Evolutionary conservation across 2,113 vertebrate species (phyloP).

Genomic region (Apeltes quadracus): DNA sequence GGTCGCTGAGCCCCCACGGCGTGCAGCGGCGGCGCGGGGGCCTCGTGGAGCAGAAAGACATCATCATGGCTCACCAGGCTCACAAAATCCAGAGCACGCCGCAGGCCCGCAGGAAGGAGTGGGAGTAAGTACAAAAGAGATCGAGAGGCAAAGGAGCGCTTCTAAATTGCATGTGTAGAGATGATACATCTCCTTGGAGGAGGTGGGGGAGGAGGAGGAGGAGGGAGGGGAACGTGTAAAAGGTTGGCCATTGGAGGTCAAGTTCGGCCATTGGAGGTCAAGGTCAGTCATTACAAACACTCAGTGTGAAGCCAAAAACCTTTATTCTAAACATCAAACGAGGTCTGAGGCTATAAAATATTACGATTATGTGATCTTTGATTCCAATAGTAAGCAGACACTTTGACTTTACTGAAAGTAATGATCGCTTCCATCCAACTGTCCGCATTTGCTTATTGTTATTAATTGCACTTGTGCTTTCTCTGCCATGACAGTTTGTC

Average conservation of each 20-base stretch:
- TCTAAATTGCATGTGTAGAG: slow-evolving; percentile 55
- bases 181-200: slow-evolving; percentile 54
- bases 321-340: not conserved
- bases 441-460: slow-evolving; percentile 18
- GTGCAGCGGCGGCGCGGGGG: slow-evolving; percentile 89
- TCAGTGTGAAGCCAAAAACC: not conserved
- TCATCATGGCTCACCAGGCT: slow-evolving; percentile 92
- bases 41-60: slow-evolving; percentile 92
- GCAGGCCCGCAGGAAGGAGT: slow-evolving; percentile 92
- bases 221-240: no score
- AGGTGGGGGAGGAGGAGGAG: slow-evolving; percentile 55
- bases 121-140: slow-evolving; percentile 90
- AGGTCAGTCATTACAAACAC: not conserved
- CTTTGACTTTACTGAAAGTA: not conserved
- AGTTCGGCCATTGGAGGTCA: not conserved
- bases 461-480: slow-evolving; percentile 31
- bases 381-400: slow-evolving; percentile 20
- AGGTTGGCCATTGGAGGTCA: not conserved
- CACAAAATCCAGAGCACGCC: slow-evolving; percentile 98
- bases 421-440: slow-evolving; percentile 11
- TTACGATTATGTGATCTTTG: not conserved
- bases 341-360: no score
- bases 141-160: slow-evolving; percentile 47
- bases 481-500: slow-evolving; percentile 5
- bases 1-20: slow-evolving; percentile 85